Percentiles rank a stretch among this genome's conserved stretches.
Evolutionary conservation across 2,797 vertebrate genomes (phyloP).

Genomic region (Phyllotis vaccarum): DNA sequence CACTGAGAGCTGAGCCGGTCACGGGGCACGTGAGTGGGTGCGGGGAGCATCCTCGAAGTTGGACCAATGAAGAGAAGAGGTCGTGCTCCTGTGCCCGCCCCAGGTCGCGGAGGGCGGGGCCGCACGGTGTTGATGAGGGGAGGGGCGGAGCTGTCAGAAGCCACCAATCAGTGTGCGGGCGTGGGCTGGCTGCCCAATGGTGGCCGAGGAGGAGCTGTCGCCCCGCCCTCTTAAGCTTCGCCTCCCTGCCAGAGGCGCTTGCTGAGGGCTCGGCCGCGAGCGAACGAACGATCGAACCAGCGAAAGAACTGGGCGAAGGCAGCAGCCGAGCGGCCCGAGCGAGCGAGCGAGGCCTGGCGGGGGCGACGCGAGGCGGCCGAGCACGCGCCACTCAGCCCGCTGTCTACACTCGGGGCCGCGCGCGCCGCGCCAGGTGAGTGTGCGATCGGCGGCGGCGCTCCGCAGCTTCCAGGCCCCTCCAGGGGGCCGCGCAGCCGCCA

Average conservation of each 20-base stretch:
- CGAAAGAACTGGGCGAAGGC: background rate
- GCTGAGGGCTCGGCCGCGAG: slow-evolving; percentile 81
- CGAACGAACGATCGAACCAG: background rate
- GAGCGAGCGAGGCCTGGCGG: slow-evolving; percentile 32
- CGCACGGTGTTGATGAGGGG: slow-evolving; percentile 78
- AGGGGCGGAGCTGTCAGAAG: slow-evolving; percentile 55
- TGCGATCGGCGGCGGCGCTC: slow-evolving; percentile 19
- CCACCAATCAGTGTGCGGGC: slow-evolving; percentile 77
- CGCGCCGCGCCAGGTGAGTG: slow-evolving; percentile 66
- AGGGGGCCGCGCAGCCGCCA: slow-evolving; percentile 24
- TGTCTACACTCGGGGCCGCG: slow-evolving; percentile 62
- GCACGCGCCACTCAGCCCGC: slow-evolving; percentile 52
- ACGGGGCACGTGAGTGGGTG: slow-evolving; percentile 80
- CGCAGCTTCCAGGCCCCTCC: background rate
- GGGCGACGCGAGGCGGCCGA: slow-evolving; percentile 70
- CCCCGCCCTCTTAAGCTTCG: slow-evolving; percentile 61
- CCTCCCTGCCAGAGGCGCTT: slow-evolving; percentile 66
- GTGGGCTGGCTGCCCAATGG: slow-evolving; percentile 79
- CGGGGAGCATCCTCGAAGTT: background rate
- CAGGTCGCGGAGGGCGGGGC: slow-evolving; percentile 51
- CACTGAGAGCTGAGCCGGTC: slow-evolving; percentile 77
- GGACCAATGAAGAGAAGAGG: background rate
- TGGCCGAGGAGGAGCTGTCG: slow-evolving; percentile 72
- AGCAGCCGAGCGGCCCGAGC: slow-evolving; percentile 59
- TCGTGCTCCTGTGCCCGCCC: slow-evolving; percentile 6